Percentiles rank a stretch among this genome's conserved stretches.
phyloP scores from a whole-genome alignment of 2,888 invertebrate genomes.

The Plutella xylostella region DNA sequence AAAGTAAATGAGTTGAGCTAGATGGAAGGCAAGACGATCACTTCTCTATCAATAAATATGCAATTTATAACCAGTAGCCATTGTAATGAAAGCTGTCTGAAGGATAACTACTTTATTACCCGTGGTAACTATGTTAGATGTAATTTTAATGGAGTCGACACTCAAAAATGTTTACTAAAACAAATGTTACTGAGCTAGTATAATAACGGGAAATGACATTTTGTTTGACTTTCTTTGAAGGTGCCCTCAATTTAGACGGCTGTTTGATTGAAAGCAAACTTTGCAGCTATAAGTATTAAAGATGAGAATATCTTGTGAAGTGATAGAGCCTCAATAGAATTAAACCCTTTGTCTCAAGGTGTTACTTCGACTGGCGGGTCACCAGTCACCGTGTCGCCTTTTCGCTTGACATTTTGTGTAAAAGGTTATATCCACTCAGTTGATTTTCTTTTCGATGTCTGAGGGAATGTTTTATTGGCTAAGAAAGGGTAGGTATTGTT shows the following conservation, averaged over 20 bases:
- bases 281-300: slow-evolving; percentile 21
- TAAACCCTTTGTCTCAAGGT: slow-evolving; percentile 66
- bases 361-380: slow-evolving; percentile 27
- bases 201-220: neutral
- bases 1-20: slow-evolving; percentile 1
- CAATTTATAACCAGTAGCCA: no score
- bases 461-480: slow-evolving; percentile 46
- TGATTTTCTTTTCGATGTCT: slow-evolving; percentile 53
- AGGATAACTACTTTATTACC: no score
- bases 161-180: no score
- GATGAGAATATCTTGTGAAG: slow-evolving; percentile 33
- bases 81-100: no score
- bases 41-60: no score
- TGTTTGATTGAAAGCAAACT: neutral
- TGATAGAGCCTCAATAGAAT: slow-evolving; percentile 37
- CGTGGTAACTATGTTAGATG: no score
- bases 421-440: slow-evolving; percentile 59
- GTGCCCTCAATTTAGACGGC: neutral
- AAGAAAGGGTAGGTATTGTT: slow-evolving; percentile 61
- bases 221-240: neutral
- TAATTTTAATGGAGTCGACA: no score
- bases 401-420: slow-evolving; percentile 61
- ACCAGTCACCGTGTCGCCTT: slow-evolving; percentile 30
- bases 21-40: neutral
- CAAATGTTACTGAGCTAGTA: neutral